Percentiles rank a stretch among this genome's conserved stretches.
Evolutionary conservation across 2,113 vertebrate species (phyloP).

Genomic region (Isichthys henryi): DNA sequence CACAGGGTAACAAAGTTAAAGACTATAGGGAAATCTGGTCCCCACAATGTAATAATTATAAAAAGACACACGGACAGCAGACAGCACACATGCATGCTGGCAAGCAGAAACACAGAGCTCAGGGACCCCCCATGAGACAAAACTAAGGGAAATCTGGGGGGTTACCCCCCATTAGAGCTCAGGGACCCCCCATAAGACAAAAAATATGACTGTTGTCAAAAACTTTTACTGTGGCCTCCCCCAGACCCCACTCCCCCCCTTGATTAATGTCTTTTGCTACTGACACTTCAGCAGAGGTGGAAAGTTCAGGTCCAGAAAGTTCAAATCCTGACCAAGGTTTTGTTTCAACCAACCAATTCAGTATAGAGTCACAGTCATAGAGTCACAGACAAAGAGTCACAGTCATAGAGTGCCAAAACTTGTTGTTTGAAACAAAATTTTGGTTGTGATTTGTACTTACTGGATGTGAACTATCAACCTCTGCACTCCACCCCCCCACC

Average conservation of each 20-base stretch:
- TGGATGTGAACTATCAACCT: neutral
- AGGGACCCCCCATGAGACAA: neutral
- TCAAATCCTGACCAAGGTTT: neutral
- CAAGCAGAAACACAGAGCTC: neutral
- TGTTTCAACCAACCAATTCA: neutral
- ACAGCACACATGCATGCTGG: neutral
- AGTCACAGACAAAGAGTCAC: neutral
- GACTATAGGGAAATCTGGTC: neutral
- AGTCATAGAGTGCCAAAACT: neutral
- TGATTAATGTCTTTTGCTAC: neutral
- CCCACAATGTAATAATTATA: neutral
- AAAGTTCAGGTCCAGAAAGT: neutral
- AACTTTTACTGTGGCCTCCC: neutral
- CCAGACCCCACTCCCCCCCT: neutral
- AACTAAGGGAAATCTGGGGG: neutral
- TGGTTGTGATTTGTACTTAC: neutral
- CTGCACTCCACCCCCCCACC: neutral
- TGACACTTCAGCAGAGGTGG: neutral
- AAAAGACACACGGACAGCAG: neutral
- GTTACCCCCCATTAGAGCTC: neutral
- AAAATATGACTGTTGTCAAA: neutral
- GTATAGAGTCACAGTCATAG: neutral
- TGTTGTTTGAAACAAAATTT: neutral
- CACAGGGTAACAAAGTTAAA: neutral
- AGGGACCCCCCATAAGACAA: neutral